These are phyloP conservation scores for Pentamera pediparva DNA, from an alignment of 53 echinoderm and acorn worm species.

Conservation along the genomic window DNA sequence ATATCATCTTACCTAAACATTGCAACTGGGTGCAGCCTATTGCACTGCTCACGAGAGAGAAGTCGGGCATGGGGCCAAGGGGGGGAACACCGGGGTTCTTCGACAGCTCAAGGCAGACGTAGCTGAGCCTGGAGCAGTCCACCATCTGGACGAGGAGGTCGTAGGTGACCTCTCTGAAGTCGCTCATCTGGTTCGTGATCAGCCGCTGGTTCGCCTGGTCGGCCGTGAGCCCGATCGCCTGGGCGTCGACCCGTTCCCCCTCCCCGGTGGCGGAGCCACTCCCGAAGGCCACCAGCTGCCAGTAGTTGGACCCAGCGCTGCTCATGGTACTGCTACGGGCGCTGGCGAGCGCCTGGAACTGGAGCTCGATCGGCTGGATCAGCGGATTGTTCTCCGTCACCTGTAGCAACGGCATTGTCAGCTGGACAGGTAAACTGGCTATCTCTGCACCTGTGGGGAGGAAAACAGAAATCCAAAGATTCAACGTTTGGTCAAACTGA, in stretches of 20 bases:
- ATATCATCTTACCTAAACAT: neutral
- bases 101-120: slow-evolving; percentile 6
- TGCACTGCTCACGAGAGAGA: neutral
- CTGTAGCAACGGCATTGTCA: neutral
- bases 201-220: neutral
- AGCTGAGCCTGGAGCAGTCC: neutral
- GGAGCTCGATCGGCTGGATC: neutral
- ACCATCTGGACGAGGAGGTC: neutral
- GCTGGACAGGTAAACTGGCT: neutral
- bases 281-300: slow-evolving; percentile 62
- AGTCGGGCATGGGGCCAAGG: neutral
- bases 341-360: neutral
- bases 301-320: slow-evolving; percentile 46
- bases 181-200: neutral
- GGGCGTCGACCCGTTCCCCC: neutral
- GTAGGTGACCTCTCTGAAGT: neutral
- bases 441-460: neutral
- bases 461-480: neutral
- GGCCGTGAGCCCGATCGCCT: neutral
- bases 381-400: neutral
- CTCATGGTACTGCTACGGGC: neutral
- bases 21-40: neutral
- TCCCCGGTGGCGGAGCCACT: slow-evolving; percentile 44
- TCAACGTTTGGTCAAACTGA: too few relatives aligned
- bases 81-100: neutral